These are phyloP conservation scores for Emys orbicularis DNA, from an alignment of 2,797 vertebrate species.

Conservation along the genomic window DNA sequence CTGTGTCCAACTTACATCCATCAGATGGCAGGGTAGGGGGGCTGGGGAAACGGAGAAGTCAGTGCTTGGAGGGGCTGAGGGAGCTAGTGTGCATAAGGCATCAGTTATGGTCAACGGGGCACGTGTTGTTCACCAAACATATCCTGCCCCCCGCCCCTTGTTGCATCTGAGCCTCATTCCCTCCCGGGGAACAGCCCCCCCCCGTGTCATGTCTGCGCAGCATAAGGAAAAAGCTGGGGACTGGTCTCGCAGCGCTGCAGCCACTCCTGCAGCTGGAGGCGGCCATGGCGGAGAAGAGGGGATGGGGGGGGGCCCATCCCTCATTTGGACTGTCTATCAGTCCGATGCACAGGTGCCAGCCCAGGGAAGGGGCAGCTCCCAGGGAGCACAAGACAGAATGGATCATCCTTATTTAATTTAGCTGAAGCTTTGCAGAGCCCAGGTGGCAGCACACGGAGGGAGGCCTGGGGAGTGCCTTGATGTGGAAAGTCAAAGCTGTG, in stretches of 20 bases:
- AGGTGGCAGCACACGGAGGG: too few species aligned
- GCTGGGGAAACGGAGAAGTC: background rate
- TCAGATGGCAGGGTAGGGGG: background rate
- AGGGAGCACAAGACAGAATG: background rate
- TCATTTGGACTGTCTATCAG: too few species aligned
- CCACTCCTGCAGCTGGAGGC: background rate
- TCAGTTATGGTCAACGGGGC: background rate
- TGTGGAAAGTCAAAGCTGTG: background rate
- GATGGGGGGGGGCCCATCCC: too few species aligned
- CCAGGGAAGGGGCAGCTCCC: background rate
- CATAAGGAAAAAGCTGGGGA: background rate
- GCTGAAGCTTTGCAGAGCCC: too few species aligned
- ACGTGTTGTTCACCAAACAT: background rate
- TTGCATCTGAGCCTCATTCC: background rate
- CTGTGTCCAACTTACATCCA: background rate
- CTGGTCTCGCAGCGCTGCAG: background rate
- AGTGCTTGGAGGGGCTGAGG: background rate
- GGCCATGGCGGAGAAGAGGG: too few species aligned
- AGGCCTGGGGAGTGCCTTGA: background rate
- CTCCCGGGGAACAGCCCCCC: background rate
- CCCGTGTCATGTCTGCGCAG: fast-evolving
- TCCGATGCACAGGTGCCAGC: background rate
- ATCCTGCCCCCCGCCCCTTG: background rate
- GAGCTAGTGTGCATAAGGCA: background rate
- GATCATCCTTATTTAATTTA: background rate